Base-by-base conservation (phyloP, 2,797 vertebrate genomes). In the Enteromius mattozi region DNA sequence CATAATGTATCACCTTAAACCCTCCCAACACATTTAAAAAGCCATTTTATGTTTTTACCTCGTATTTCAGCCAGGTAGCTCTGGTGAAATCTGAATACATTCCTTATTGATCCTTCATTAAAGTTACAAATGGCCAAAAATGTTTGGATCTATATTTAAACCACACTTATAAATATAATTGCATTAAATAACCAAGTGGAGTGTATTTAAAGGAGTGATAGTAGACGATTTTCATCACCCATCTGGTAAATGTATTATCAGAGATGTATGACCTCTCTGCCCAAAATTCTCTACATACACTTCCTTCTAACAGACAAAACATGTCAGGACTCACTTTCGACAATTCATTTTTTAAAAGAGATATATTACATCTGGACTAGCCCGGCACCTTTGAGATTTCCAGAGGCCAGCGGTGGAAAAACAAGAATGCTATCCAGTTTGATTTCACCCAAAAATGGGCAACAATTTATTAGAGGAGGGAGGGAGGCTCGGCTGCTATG, bases 221-320 rank as follows among this genome's bases (percentile, higher is more conserved):
- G 35, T 33, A 33, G 1, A 47, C 17, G 3, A 47, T 47, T 78
- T 61, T 70, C 61, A 59, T 77, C 61, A 66, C 51, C 63, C 74
- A 72, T 85, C 88, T 90, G 87, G 85, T 88, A 87, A 88, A 90
- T 77, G 76, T 71, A 90, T 90, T 87, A 86, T 78, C 63, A 81
- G 45, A 80, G 79, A 63, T 37, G 51, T 69, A 30, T 82, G 74
- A 87, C 72, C 76, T 35, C 40, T 84, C 80, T 69, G 74, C 70
- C 84, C 51, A 74, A 79, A 78, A 89, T 87, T 84, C 70, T 87
- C 75, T 85, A 82, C 79, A 78, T 85, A 80, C 83, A 81, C 81
- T 83, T 85, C 83, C 86, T 88, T 83, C 56, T 83, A 59, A 51
- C 66, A 63, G 71, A 86, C 56, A 79, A 16, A 30, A 45, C 76